Conservation (phyloP, 1,140 invertebrate species). For the Lepidurus apus region DNA sequence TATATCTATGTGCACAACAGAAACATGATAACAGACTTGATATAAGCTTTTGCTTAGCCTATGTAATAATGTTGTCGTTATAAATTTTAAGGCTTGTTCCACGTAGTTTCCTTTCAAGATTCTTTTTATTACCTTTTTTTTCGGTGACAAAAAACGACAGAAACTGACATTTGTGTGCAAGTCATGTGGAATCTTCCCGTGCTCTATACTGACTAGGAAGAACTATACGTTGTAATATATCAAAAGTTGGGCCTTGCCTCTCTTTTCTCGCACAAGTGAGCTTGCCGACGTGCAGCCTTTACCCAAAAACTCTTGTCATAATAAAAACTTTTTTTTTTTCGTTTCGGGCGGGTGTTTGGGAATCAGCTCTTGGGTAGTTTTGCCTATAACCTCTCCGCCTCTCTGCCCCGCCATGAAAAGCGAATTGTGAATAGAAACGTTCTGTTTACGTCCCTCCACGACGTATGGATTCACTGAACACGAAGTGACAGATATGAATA, state of each 20-base stretch:
- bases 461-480: conserved; percentile 15
- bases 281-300: conserved; percentile 9
- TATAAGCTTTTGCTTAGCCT: too few relatives aligned
- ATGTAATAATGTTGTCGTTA: too few relatives aligned
- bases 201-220: neutral
- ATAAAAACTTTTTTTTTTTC: neutral
- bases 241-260: neutral
- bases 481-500: conserved; percentile 15
- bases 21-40: too few relatives aligned
- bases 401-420: neutral
- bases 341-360: neutral
- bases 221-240: neutral
- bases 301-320: conserved; percentile 8
- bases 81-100: too few relatives aligned
- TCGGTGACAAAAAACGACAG: neutral
- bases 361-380: neutral
- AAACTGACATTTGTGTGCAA: conserved; percentile 10
- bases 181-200: neutral
- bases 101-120: too few relatives aligned
- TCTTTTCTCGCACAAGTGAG: conserved; percentile 13
- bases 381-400: neutral
- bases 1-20: too few relatives aligned
- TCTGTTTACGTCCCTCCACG: neutral
- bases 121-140: too few relatives aligned
- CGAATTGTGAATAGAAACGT: conserved; percentile 11